phyloP scores from a whole-genome alignment of 2,888 invertebrate species.

The Carcina quercana region DNA sequence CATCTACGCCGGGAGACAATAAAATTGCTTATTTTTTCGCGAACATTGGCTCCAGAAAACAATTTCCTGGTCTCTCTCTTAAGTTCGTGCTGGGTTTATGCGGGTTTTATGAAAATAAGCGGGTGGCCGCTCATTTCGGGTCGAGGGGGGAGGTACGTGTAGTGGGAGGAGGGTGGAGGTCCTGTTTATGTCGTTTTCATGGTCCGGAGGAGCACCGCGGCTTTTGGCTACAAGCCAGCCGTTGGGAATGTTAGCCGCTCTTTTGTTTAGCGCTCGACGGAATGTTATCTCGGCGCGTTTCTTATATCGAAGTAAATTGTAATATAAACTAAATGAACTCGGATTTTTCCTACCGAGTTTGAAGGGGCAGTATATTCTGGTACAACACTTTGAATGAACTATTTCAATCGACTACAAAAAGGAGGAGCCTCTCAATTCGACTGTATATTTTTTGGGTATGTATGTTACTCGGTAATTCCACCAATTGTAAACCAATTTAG shows the following conservation, averaged over 20 bases:
- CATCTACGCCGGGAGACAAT: slow-evolving; percentile 2
- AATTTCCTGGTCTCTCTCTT: slow-evolving; percentile 48
- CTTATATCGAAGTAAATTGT: slow-evolving; percentile 18
- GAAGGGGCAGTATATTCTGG: no score
- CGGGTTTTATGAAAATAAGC: slow-evolving; percentile 70
- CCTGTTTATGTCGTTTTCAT: slow-evolving; percentile 63
- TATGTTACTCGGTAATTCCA: no score
- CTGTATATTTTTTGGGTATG: no score
- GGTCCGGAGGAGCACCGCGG: slow-evolving; percentile 42
- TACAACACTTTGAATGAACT: no score
- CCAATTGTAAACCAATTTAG: no score
- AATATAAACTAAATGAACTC: no score
- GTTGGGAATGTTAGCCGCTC: slow-evolving; percentile 41
- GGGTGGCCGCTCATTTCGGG: slow-evolving; percentile 69
- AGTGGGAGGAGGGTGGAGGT: slow-evolving; percentile 32
- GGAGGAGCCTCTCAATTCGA: no score
- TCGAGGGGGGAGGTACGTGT: slow-evolving; percentile 32
- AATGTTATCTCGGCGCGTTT: slow-evolving; percentile 33
- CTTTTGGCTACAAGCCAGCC: slow-evolving; percentile 59
- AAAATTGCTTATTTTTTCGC: slow-evolving; percentile 22
- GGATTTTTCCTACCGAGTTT: no score
- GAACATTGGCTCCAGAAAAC: slow-evolving; percentile 36
- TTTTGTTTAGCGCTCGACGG: slow-evolving; percentile 43
- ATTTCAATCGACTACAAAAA: no score
- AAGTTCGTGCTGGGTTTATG: slow-evolving; percentile 52